These are phyloP conservation scores for Papilio machaon DNA, from an alignment of 1,140 invertebrate genomes.

Conservation along the genomic window DNA sequence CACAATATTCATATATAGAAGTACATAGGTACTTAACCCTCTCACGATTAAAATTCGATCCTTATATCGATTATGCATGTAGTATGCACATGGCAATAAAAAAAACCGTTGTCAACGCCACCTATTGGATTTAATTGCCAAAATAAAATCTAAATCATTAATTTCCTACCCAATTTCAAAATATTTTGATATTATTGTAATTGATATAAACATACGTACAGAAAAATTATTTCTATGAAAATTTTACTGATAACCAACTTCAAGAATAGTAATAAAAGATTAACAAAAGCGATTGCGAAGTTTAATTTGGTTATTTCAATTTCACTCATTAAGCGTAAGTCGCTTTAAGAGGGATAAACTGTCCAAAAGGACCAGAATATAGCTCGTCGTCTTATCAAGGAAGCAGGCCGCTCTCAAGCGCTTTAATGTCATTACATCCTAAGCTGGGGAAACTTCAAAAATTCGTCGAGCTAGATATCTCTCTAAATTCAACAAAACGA, in stretches of 20 bases:
- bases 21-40: neutral
- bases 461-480: conserved; percentile 32
- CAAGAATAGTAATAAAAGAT: neutral
- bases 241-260: neutral
- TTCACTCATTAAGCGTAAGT: conserved; percentile 18
- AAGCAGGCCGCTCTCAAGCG: conserved; percentile 26
- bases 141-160: too few relatives aligned
- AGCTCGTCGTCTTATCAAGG: conserved; percentile 14
- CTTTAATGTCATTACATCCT: conserved; percentile 25
- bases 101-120: too few relatives aligned
- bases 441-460: conserved; percentile 35
- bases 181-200: too few relatives aligned
- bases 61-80: too few relatives aligned
- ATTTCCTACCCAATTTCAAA: too few relatives aligned
- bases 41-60: too few relatives aligned
- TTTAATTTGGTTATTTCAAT: conserved; percentile 31
- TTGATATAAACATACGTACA: neutral
- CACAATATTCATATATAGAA: neutral
- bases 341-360: conserved; percentile 35
- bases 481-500: conserved; percentile 37
- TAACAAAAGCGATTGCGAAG: neutral
- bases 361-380: conserved; percentile 28
- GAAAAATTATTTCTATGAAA: neutral
- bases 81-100: too few relatives aligned
- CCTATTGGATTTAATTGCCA: too few relatives aligned